Evolutionary conservation across 1,140 invertebrate species (phyloP), one percentile per base, ranked within the genome.

Genomic region (Eubasilissa regina): DNA sequence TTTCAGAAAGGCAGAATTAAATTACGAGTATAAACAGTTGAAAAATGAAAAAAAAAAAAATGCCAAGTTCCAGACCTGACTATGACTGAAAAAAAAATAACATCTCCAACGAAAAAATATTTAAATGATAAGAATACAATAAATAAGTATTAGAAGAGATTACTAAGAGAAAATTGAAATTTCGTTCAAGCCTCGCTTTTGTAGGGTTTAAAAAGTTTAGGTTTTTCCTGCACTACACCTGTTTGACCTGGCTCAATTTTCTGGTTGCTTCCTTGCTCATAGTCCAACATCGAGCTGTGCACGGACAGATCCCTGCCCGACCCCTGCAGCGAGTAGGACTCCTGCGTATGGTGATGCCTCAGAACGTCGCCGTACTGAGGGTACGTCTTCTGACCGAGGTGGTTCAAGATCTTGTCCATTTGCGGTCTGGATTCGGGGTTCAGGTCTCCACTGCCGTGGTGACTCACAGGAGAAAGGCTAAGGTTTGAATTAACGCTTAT

Each of bases 201-300:
- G 85, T 93, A 93, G 0, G 93, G 93, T 84, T 94, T 92, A 82
- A 94, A 94, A 13, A 94, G 85, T 84, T 93, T 94, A 0, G 92
- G 92, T 80, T 90, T 89, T 90, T 90, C 17, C 75, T 80, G 60
- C 17, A 81, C n/a, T 0, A 88, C 82, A 47, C 87, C 86, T 60
- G 86, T 89, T 81, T 87, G 79, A 75, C 85, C 73, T 6, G 25
- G 25, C 47, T 85, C 81, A 73, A 86, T 80, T 79, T 85, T 68
- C 76, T 85, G 56, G 55, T 75, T 84, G 25, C 13, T 35, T 4
- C 10, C 58, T 13, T 86, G 80, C 84, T 83, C 44, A 85, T 84
- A 10, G 84, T 79, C 60, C 85, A 85, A 43, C 80, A 74, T 17
- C 84, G 85, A 77, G 83, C 83, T 73, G 85, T 85, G 60, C 84